A percentile compares a stretch with the other conserved stretches of the same genome.
phyloP scores from a whole-genome alignment of 2,797 vertebrate species.

The Coccyzus lansbergi region DNA sequence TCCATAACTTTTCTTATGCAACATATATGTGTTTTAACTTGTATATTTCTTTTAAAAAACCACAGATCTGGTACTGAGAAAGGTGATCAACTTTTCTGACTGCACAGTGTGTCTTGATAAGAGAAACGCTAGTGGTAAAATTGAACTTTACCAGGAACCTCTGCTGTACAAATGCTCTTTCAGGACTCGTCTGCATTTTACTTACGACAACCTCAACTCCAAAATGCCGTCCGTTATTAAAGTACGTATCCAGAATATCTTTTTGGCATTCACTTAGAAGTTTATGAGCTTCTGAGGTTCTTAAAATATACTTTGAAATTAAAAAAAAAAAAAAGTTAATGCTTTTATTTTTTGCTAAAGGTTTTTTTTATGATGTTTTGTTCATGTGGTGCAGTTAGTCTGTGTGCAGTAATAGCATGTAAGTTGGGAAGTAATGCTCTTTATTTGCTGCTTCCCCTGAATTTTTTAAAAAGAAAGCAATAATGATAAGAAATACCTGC shows the following conservation, averaged over 20 bases:
- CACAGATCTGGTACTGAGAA: slow-evolving; percentile 92
- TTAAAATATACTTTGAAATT: background rate
- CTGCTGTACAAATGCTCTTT: slow-evolving; percentile 98
- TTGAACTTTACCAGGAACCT: slow-evolving; percentile 98
- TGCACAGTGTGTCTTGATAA: slow-evolving; percentile 98
- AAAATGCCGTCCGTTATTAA: slow-evolving; percentile 98
- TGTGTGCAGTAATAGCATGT: background rate
- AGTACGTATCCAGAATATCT: slow-evolving; percentile 78
- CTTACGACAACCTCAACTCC: slow-evolving; percentile 96
- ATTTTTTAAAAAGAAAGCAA: background rate
- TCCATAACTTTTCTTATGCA: background rate
- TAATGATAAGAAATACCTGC: background rate
- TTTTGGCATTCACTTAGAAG: background rate
- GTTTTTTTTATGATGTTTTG: background rate
- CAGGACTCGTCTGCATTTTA: slow-evolving; percentile 95
- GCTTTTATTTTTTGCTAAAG: background rate
- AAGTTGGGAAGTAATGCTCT: background rate
- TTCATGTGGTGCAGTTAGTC: background rate
- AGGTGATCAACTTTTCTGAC: slow-evolving; percentile 96
- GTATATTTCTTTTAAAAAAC: slow-evolving; percentile 77
- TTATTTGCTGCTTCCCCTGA: background rate
- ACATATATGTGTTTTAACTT: background rate
- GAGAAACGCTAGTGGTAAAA: slow-evolving; percentile 96
- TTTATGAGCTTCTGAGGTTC: background rate
- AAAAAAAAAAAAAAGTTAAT: background rate